A percentile compares a stretch with the other conserved stretches of the same genome.
Evolutionary conservation across 64 coral and sea anemone genomes (phyloP).

Genomic region (Astreopora myriophthalma): DNA sequence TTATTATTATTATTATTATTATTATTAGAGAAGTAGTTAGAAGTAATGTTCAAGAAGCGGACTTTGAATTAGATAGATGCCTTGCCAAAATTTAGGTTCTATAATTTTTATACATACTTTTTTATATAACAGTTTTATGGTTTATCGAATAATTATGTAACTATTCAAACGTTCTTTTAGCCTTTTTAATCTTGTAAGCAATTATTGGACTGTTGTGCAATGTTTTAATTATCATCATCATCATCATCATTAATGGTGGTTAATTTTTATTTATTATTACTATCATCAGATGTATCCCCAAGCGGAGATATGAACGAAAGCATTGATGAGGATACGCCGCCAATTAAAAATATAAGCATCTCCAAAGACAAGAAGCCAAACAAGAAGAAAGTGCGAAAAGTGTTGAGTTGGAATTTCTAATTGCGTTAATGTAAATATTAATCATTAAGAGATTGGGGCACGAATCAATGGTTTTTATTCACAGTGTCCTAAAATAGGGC

Average conservation of each 20-base stretch:
- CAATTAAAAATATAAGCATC: background rate
- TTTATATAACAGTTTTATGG: too few species aligned
- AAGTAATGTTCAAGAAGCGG: too few species aligned
- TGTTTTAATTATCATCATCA: background rate
- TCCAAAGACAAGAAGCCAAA: constrained; percentile 41
- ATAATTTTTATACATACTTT: too few species aligned
- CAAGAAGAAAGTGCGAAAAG: constrained; percentile 74
- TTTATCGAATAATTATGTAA: too few species aligned
- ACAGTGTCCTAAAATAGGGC: too few species aligned
- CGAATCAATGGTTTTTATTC: too few species aligned
- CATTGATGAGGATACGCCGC: background rate
- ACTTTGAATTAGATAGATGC: too few species aligned
- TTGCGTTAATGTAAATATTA: background rate
- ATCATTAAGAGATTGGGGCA: background rate
- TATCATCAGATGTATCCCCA: background rate
- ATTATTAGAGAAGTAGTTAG: too few species aligned
- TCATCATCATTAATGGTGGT: background rate
- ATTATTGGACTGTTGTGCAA: background rate
- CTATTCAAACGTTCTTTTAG: too few species aligned
- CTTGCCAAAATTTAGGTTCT: too few species aligned
- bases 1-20: too few species aligned
- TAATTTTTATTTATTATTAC: background rate
- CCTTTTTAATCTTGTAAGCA: too few species aligned
- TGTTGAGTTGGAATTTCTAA: constrained; percentile 69
- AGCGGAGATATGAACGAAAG: constrained; percentile 16